Percentiles rank a stretch among this genome's conserved stretches.
Evolutionary conservation across 2,888 invertebrate genomes (phyloP).

Genomic region (Megalurothrips usitatus): DNA sequence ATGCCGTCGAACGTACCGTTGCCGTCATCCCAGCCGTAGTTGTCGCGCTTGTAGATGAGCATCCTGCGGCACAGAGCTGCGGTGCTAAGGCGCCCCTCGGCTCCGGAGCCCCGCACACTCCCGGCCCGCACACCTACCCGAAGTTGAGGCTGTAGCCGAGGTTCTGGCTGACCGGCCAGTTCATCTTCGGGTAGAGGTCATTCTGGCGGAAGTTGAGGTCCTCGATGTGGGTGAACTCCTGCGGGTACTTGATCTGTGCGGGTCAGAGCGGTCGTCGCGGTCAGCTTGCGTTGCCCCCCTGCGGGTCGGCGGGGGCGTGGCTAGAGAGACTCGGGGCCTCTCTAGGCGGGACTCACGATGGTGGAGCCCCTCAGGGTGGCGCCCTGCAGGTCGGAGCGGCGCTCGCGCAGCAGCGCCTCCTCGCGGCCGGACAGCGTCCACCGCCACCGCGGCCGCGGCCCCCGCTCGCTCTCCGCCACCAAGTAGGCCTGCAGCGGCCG

Average conservation of each 20-base stretch:
- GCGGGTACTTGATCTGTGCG: not conserved
- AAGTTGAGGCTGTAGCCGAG: conserved; percentile 48
- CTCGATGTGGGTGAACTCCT: conserved; percentile 28
- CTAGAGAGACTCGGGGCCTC: not conserved
- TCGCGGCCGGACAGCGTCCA: not conserved
- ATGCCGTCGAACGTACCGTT: conserved; percentile 58
- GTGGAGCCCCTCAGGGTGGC: not conserved
- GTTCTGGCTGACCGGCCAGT: conserved; percentile 45
- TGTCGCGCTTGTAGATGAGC: conserved; percentile 46
- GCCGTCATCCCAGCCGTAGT: conserved; percentile 52
- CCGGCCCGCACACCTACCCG: conserved; percentile 40
- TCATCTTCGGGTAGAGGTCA: conserved; percentile 49
- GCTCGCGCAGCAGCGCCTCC: not conserved
- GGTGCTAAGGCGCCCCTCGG: not conserved
- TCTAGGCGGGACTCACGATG: not conserved
- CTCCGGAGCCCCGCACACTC: too few species aligned
- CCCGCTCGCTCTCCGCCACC: not conserved
- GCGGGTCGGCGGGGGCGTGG: not conserved
- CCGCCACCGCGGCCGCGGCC: not conserved
- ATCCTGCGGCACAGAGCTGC: conserved; percentile 40
- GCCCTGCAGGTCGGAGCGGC: conserved; percentile 8
- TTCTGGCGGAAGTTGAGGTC: conserved; percentile 41
- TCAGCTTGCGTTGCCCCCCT: too few species aligned
- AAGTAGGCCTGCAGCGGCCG: not conserved
- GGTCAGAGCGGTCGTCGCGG: not conserved